These are phyloP conservation scores for Ceriagrion tenellum DNA, from an alignment of 2,888 invertebrate genomes.

Conservation along the genomic window DNA sequence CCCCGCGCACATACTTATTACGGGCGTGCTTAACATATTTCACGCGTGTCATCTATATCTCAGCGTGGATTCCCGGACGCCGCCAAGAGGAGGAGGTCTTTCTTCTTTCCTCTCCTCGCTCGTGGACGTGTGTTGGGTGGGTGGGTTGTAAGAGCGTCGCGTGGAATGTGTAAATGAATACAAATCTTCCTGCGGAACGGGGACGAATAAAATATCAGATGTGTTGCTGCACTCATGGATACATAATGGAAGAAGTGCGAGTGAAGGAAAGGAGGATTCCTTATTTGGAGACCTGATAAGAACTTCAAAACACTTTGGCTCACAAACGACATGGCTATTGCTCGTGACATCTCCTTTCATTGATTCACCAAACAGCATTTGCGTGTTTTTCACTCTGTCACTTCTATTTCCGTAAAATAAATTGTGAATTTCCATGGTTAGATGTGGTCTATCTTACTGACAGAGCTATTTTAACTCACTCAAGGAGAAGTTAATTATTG, in stretches of 20 bases:
- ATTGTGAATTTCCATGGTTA: no score
- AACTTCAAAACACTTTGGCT: no score
- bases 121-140: background rate
- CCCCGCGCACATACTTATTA: background rate
- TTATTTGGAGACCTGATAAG: background rate
- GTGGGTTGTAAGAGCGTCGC: background rate
- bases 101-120: no score
- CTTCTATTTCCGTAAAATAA: no score
- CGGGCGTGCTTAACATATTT: conserved; percentile 14
- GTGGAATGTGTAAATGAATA: background rate
- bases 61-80: background rate
- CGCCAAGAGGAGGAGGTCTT: background rate
- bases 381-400: no score
- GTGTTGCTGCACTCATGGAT: background rate
- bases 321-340: no score
- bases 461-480: no score
- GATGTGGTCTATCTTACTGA: no score
- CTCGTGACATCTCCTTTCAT: no score
- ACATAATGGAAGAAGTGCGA: background rate
- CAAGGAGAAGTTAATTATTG: no score
- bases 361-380: no score
- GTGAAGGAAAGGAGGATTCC: background rate
- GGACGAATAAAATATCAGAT: background rate
- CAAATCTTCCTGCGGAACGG: background rate
- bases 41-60: conserved; percentile 24